Evolutionary conservation across 2,888 invertebrate species (phyloP).

Genomic region (Macrophya annulata): DNA sequence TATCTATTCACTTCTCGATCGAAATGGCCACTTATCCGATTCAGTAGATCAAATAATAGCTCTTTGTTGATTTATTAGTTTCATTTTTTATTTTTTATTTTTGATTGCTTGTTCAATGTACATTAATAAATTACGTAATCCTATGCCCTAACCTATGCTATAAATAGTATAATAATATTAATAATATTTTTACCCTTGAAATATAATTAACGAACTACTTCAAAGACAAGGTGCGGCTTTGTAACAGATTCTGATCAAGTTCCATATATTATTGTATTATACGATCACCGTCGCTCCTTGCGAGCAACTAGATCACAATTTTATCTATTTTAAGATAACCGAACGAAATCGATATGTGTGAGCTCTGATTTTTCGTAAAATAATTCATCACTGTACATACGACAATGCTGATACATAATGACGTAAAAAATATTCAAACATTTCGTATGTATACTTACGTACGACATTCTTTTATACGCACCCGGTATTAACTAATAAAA

Average conservation of each 20-base stretch:
- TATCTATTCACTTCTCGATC: conserved; percentile 65
- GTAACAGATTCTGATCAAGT: neutral
- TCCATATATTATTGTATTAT: neutral
- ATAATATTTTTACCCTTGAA: neutral
- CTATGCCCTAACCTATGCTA: neutral
- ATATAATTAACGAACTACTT: neutral
- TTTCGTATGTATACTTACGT: no score
- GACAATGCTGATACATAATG: neutral
- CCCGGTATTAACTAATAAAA: neutral
- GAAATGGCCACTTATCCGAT: conserved; percentile 68
- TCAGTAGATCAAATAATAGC: conserved; percentile 70
- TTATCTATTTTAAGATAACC: neutral
- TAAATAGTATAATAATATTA: conserved; percentile 1
- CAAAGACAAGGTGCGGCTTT: conserved; percentile 19
- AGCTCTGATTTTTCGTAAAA: neutral
- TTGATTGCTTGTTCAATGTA: no score
- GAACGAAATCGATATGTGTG: no score
- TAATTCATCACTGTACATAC: neutral
- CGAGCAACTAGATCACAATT: neutral
- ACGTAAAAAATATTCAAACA: no score
- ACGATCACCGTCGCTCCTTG: neutral
- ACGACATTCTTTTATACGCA: neutral
- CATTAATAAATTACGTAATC: conserved; percentile 10
- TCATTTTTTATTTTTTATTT: neutral
- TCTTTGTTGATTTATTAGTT: conserved; percentile 55